A percentile compares a stretch with the other conserved stretches of the same genome.
phyloP scores from a whole-genome alignment of 2,113 vertebrate species.

The Ciconia maguari region DNA sequence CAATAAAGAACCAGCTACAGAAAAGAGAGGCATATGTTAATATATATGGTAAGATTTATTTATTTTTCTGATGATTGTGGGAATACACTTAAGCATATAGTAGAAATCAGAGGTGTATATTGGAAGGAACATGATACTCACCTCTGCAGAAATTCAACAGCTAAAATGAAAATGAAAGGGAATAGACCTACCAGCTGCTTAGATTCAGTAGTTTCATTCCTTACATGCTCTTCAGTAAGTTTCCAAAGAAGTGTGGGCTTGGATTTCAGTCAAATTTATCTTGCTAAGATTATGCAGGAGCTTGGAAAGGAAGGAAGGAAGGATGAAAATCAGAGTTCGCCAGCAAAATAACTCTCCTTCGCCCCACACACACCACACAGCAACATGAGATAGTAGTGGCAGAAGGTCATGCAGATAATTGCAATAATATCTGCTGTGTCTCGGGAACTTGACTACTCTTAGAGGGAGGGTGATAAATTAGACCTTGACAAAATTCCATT shows the following conservation, averaged over 20 bases:
- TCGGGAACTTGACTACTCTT: neutral
- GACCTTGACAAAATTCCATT: constrained; percentile 17
- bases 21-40: neutral
- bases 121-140: neutral
- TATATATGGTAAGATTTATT: neutral
- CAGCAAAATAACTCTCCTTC: neutral
- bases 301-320: neutral
- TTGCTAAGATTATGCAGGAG: neutral
- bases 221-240: neutral
- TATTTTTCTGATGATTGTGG: neutral
- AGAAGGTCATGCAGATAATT: constrained; percentile 37
- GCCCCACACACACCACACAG: neutral
- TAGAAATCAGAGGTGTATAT: neutral
- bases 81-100: neutral
- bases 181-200: neutral
- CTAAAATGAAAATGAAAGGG: constrained; percentile 5
- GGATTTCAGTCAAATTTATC: neutral
- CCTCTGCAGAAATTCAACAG: neutral
- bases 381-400: neutral
- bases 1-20: neutral
- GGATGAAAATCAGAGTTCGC: neutral
- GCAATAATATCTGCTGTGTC: constrained; percentile 1
- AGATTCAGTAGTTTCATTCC: neutral
- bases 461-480: neutral
- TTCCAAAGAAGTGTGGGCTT: neutral